Conservation (phyloP, 1,140 invertebrate genomes). For the Zaprionus ghesquierei region DNA sequence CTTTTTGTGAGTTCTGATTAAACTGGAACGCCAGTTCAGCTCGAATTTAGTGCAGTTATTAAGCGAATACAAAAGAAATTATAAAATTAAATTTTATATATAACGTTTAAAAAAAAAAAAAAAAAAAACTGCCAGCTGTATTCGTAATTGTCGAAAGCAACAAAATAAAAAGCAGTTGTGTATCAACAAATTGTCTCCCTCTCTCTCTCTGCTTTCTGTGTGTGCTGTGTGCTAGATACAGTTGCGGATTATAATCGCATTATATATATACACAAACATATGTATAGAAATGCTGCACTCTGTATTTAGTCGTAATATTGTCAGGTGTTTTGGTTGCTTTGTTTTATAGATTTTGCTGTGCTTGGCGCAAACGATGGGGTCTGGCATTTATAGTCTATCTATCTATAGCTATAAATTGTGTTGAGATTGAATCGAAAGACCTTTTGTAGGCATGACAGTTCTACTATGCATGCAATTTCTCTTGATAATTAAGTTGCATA, state of each 20-base stretch:
- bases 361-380: not conserved
- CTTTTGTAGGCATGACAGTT: not conserved
- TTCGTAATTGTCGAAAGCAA: slow-evolving; percentile 9
- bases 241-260: slow-evolving; percentile 10
- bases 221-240: slow-evolving; percentile 21
- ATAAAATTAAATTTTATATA: slow-evolving; percentile 4
- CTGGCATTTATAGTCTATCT: not conserved
- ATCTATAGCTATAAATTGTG: not conserved
- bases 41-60: not conserved
- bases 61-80: not conserved
- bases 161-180: slow-evolving; percentile 29
- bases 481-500: slow-evolving; percentile 9
- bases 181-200: slow-evolving; percentile 22
- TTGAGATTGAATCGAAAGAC: not conserved
- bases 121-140: slow-evolving; percentile 24
- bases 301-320: slow-evolving; percentile 1
- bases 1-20: not conserved
- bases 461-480: not conserved
- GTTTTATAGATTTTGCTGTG: not conserved
- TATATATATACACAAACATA: slow-evolving; percentile 1
- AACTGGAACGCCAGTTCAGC: slow-evolving; percentile 15
- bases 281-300: not conserved
- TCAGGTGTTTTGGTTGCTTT: slow-evolving; percentile 17
- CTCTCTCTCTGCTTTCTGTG: not conserved
- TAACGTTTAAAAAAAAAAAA: not conserved